A percentile compares a stretch with the other conserved stretches of the same genome.
phyloP scores from a whole-genome alignment of 2,888 invertebrate species.

The Parnassius glacialis region DNA sequence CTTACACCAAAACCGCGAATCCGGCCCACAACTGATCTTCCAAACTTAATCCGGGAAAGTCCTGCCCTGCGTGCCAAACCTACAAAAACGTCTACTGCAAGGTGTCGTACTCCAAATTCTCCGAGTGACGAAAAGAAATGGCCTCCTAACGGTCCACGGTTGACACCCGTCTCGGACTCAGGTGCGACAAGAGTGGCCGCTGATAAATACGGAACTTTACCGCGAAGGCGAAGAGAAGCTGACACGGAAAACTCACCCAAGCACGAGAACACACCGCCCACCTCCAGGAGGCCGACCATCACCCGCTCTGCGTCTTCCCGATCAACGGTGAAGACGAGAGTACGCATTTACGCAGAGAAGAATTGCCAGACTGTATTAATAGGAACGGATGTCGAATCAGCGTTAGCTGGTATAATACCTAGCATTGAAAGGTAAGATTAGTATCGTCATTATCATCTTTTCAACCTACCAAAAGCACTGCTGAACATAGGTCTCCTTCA shows the following conservation, averaged over 20 bases:
- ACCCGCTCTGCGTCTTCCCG: slow-evolving; percentile 66
- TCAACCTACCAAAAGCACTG: too few species aligned
- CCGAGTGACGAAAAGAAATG: slow-evolving; percentile 87
- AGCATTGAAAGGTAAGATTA: slow-evolving; percentile 65
- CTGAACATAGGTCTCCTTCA: too few species aligned
- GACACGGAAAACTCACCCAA: slow-evolving; percentile 80
- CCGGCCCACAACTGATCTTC: slow-evolving; percentile 76
- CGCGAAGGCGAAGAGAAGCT: slow-evolving; percentile 85
- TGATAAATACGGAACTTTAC: slow-evolving; percentile 89
- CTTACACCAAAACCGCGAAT: slow-evolving; percentile 73
- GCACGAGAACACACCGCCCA: slow-evolving; percentile 60
- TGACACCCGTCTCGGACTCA: slow-evolving; percentile 54
- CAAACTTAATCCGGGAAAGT: slow-evolving; percentile 74
- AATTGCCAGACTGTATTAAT: slow-evolving; percentile 88
- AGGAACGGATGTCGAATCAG: slow-evolving; percentile 86
- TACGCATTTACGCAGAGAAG: slow-evolving; percentile 90
- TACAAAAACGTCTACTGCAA: slow-evolving; percentile 79
- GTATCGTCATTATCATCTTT: too few species aligned
- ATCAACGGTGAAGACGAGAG: slow-evolving; percentile 61
- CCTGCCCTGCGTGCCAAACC: slow-evolving; percentile 71
- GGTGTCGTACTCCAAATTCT: slow-evolving; percentile 82
- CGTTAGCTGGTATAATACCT: slow-evolving; percentile 82
- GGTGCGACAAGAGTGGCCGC: slow-evolving; percentile 73
- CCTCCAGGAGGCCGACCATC: slow-evolving; percentile 63
- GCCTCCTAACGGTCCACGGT: slow-evolving; percentile 79